These are phyloP conservation scores for Abramis brama DNA, from an alignment of 2,113 vertebrate species.

Conservation along the genomic window DNA sequence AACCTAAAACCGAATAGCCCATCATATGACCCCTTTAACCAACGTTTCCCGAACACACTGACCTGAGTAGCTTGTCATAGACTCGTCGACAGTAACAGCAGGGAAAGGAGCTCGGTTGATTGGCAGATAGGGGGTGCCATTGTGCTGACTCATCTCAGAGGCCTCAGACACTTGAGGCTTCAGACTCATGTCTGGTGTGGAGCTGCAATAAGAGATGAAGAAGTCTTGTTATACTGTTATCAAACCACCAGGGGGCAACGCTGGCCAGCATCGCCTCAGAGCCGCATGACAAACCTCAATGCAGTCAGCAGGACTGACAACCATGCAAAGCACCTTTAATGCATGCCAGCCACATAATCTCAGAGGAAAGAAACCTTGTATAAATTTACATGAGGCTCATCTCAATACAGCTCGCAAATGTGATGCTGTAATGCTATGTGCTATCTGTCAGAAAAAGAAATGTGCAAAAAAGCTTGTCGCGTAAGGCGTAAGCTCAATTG, in stretches of 20 bases:
- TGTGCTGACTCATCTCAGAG: conserved; percentile 84
- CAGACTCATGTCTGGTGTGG: conserved; percentile 92
- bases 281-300: conserved; percentile 39
- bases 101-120: conserved; percentile 86
- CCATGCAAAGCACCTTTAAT: conserved; percentile 32
- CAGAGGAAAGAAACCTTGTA: conserved; percentile 11
- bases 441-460: background rate
- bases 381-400: conserved; percentile 38
- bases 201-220: conserved; percentile 73
- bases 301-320: conserved; percentile 31
- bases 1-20: too few relatives aligned
- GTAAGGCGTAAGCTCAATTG: background rate
- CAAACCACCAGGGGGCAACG: conserved; percentile 46
- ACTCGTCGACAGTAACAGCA: conserved; percentile 88
- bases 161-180: conserved; percentile 88
- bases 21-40: too few relatives aligned
- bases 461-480: background rate
- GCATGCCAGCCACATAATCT: conserved; percentile 24
- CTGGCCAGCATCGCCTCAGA: background rate
- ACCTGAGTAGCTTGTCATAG: conserved; percentile 93
- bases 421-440: background rate
- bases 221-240: conserved; percentile 20
- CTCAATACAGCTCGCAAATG: background rate
- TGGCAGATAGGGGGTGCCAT: conserved; percentile 81
- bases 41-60: background rate